phyloP scores from a whole-genome alignment of 2,113 vertebrate species.

The Urocitellus parryii region DNA sequence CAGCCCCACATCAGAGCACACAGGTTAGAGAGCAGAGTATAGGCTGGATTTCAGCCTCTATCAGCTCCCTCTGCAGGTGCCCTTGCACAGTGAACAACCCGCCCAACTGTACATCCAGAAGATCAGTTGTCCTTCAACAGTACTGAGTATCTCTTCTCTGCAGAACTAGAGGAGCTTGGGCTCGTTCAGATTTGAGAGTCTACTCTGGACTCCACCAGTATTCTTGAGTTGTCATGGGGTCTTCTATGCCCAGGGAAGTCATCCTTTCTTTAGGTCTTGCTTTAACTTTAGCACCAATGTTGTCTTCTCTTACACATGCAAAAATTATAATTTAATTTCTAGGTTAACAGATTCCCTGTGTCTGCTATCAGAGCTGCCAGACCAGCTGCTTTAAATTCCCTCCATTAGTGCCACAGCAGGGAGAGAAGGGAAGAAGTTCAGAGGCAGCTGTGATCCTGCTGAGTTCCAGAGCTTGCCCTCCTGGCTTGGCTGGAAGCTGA shows the following conservation, averaged over 20 bases:
- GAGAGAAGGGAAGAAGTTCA: conserved; percentile 39
- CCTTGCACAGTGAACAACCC: conserved; percentile 25
- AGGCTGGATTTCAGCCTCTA: neutral
- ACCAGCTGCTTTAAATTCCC: conserved; percentile 21
- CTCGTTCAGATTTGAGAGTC: neutral
- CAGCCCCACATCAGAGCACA: neutral
- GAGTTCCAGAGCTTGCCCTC: conserved; percentile 33
- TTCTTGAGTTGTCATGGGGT: neutral
- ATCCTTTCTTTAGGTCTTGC: conserved; percentile 29
- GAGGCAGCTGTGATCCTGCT: conserved; percentile 45
- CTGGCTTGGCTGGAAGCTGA: conserved; percentile 34
- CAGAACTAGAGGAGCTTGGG: neutral
- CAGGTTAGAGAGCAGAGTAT: neutral
- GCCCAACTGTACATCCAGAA: neutral
- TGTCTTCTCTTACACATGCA: conserved; percentile 60
- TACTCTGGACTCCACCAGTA: conserved; percentile 8
- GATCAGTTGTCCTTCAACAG: neutral
- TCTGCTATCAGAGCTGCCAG: conserved; percentile 1
- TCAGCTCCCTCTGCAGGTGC: neutral
- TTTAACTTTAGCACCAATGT: conserved; percentile 78
- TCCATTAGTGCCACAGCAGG: conserved; percentile 54
- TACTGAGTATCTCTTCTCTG: neutral
- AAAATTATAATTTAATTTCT: conserved; percentile 42
- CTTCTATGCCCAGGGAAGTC: conserved; percentile 47
- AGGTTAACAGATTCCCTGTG: conserved; percentile 36